Conservation (phyloP, 2,888 invertebrate species). For the Drosophila merina region DNA sequence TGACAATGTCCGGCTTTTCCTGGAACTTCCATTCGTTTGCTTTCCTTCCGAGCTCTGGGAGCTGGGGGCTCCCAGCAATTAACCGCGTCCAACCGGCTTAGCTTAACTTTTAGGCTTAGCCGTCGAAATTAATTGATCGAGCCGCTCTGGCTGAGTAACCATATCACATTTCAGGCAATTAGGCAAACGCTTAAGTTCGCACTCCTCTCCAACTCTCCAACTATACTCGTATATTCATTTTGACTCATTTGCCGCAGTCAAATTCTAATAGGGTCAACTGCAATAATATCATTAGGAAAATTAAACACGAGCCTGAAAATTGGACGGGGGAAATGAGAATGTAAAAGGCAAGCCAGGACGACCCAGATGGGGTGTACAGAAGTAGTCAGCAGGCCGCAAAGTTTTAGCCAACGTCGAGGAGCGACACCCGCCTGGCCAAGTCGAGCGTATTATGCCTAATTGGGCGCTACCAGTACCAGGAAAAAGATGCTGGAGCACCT, state of each 20-base stretch:
- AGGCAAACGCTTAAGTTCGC: constrained; percentile 50
- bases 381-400: constrained; percentile 43
- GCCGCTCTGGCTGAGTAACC: constrained; percentile 48
- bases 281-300: constrained; percentile 80
- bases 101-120: constrained; percentile 60
- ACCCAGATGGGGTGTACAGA: constrained; percentile 13
- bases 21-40: constrained; percentile 28
- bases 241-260: constrained; percentile 75
- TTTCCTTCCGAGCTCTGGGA: constrained; percentile 47
- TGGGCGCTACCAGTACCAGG: constrained; percentile 69
- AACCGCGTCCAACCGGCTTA: constrained; percentile 45
- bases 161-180: constrained; percentile 74
- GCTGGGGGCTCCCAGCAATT: constrained; percentile 53
- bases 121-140: constrained; percentile 67
- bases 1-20: neutral
- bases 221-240: constrained; percentile 73
- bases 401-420: constrained; percentile 53
- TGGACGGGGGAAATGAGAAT: constrained; percentile 4
- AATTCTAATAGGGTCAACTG: constrained; percentile 79
- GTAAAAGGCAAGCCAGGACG: neutral
- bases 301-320: constrained; percentile 67
- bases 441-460: constrained; percentile 79
- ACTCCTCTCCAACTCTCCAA: constrained; percentile 25
- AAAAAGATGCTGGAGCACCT: constrained; percentile 39
- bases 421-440: constrained; percentile 63